Percentiles rank a stretch among this genome's conserved stretches.
phyloP scores from a whole-genome alignment of 1,140 invertebrate genomes.

The Steinernema feltiae region DNA sequence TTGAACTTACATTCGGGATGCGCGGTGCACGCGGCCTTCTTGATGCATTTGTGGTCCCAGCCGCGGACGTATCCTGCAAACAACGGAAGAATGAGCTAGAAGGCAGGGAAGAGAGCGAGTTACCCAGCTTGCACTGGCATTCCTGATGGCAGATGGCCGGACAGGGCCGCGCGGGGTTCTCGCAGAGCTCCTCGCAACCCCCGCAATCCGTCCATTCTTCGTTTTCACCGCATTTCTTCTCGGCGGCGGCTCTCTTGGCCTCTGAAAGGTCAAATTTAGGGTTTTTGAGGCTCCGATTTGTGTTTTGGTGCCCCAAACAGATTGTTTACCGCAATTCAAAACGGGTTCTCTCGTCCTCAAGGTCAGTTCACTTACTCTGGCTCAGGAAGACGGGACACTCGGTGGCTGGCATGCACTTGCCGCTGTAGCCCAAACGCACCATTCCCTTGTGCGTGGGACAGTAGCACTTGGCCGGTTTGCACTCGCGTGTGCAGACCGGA shows the following conservation, averaged over 20 bases:
- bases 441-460: not conserved
- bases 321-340: too few species aligned
- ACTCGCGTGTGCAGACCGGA: slow-evolving; percentile 1
- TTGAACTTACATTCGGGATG: not conserved
- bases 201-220: not conserved
- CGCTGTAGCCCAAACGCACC: not conserved
- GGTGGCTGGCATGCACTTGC: not conserved
- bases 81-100: not conserved
- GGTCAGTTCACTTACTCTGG: not conserved
- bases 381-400: not conserved
- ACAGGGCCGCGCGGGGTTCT: not conserved
- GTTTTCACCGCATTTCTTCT: not conserved
- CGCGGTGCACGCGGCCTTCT: not conserved
- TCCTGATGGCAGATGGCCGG: not conserved
- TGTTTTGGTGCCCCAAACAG: too few species aligned
- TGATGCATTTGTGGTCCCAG: not conserved
- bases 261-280: not conserved
- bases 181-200: not conserved
- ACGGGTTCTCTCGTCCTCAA: too few species aligned
- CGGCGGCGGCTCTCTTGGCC: not conserved
- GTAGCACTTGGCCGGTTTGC: slow-evolving; percentile 13
- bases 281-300: not conserved
- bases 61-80: not conserved
- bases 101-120: too few species aligned
- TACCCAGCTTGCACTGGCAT: not conserved